Evolutionary conservation across 2,797 vertebrate genomes (phyloP), one percentile per base, ranked within the genome.

Genomic region (Delichon dasypus): DNA sequence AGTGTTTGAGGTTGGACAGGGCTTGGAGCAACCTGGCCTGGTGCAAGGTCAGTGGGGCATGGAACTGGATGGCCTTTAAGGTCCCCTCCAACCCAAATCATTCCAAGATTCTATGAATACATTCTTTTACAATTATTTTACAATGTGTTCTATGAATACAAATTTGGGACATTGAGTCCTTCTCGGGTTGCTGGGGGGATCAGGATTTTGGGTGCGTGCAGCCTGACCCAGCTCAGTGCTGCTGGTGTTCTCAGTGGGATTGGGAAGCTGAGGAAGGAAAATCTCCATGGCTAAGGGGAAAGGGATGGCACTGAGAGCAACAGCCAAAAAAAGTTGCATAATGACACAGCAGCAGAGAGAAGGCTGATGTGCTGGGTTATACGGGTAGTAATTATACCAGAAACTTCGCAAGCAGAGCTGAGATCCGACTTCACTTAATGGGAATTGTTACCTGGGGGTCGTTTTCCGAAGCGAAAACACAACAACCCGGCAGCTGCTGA

Each of bases 401-500:
- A 71, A 81, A 78, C 29, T 16, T 22, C 2, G 58, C n/a, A 57
- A 22, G 32, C 70, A 51, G 55, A 55, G 47, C 58, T 81, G 17
- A 21, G 62, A 68, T 62, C 36, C 12, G 3, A 55, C n/a, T 42
- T 78, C n/a, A 44, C 54, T 90, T 21, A 57, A 78, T 94, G 71
- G 76, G 84, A 73, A 73, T 84, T 75, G 58, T 91, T 88, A 38
- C 74, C 67, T 53, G 0, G 65, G 68, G 78, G 5, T 87, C 92
- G 88, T 92, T 94, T 88, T 88, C 70, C 25, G 6, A 53, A 92
- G 76, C 48, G 21, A 55, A 66, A 87, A 27, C 5, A 45, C 57
- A 55, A 22, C 10, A 11, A 1, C 32, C 48, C 40, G 9, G 85
- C 87, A 51, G 94, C 89, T 92, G 95, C 91, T 70, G 83, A 79